Conservation (phyloP, 2,888 invertebrate species). For the Cephus nigrinus region DNA sequence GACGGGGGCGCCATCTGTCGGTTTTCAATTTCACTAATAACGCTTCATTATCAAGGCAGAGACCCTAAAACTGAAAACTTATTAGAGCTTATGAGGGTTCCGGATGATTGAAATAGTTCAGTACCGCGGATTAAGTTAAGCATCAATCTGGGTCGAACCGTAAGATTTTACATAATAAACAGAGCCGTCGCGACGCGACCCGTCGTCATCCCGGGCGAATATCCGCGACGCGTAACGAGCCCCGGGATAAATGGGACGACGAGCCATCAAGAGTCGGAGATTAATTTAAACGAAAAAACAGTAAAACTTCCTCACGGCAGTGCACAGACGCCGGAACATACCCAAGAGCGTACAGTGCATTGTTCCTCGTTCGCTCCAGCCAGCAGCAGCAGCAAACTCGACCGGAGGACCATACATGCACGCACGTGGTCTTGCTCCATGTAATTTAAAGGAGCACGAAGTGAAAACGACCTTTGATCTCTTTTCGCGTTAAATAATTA, state of each 20-base stretch:
- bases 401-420: not conserved
- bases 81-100: conserved; percentile 25
- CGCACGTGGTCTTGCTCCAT: not conserved
- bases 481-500: not conserved
- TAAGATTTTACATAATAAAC: conserved; percentile 8
- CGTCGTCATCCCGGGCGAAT: not conserved
- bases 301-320: not conserved
- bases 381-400: not conserved
- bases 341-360: not conserved
- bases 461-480: not conserved
- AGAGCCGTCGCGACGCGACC: not conserved
- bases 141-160: conserved; percentile 21
- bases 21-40: conserved; percentile 24
- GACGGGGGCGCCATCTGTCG: not conserved
- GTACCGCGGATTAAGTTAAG: conserved; percentile 19
- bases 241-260: not conserved
- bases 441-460: not conserved
- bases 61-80: conserved; percentile 21
- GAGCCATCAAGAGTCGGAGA: not conserved
- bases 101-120: conserved; percentile 26
- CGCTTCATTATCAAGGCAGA: conserved; percentile 23
- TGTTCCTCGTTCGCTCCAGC: not conserved
- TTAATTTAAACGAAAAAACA: not conserved
- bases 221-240: not conserved
- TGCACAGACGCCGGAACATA: not conserved